Evolutionary conservation across 2,113 vertebrate species (phyloP).

Genomic region (Gulo gulo): DNA sequence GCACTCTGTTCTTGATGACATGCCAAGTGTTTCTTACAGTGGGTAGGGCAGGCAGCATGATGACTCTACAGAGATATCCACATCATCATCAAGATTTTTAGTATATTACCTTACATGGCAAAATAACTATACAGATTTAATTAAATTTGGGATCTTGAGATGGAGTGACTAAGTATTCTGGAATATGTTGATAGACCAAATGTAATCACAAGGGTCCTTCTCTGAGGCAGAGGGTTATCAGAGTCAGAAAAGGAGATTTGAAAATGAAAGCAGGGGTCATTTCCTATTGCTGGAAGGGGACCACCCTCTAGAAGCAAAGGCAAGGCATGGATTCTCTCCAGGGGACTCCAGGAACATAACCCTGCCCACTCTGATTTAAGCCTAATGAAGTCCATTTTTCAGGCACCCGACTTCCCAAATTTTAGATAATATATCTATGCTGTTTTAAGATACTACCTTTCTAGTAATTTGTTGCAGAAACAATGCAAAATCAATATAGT

Average conservation of each 20-base stretch:
- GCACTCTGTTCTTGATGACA: neutral
- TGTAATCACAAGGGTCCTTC: neutral
- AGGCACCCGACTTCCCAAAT: neutral
- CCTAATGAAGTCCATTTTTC: neutral
- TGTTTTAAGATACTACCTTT: neutral
- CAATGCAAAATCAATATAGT: neutral
- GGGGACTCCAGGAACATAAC: neutral
- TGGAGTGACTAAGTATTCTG: neutral
- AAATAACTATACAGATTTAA: neutral
- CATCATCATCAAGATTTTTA: neutral
- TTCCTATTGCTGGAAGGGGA: neutral
- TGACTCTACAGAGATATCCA: neutral
- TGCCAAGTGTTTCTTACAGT: neutral
- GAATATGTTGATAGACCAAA: neutral
- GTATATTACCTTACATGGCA: neutral
- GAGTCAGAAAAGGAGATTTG: neutral
- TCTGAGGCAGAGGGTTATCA: neutral
- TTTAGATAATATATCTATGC: neutral
- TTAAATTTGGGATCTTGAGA: neutral
- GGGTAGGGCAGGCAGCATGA: neutral
- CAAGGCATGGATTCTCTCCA: neutral
- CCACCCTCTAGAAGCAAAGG: neutral
- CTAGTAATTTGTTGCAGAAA: neutral
- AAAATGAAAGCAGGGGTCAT: neutral
- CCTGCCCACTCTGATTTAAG: neutral